These are phyloP conservation scores for Bufotes viridis DNA, from an alignment of 2,797 vertebrate genomes.

Conservation along the genomic window DNA sequence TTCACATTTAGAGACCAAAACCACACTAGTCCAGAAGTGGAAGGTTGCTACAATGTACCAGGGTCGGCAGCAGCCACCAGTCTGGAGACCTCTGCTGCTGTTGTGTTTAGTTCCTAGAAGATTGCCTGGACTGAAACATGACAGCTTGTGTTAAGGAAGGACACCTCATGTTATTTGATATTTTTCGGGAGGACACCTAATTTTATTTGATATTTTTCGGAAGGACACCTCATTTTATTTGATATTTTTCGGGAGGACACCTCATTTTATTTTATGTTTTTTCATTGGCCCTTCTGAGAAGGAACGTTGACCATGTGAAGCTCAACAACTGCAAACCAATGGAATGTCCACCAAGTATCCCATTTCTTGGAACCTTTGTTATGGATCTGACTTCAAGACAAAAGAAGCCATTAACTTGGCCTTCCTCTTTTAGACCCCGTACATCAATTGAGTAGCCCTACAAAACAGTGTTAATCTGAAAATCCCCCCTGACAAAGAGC, in stretches of 20 bases:
- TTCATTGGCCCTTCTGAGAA: too few species aligned
- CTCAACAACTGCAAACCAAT: background rate
- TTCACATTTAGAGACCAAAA: too few species aligned
- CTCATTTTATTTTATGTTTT: too few species aligned
- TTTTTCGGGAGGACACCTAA: too few species aligned
- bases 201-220: too few species aligned
- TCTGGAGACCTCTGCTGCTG: background rate
- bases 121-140: background rate
- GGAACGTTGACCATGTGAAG: background rate
- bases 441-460: slow-evolving; percentile 10
- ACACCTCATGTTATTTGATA: too few species aligned
- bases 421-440: slow-evolving; percentile 10
- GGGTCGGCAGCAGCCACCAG: background rate
- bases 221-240: too few species aligned
- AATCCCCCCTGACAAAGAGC: slow-evolving; percentile 33
- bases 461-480: slow-evolving; percentile 58
- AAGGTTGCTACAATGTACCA: too few species aligned
- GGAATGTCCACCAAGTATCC: background rate
- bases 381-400: slow-evolving; percentile 19
- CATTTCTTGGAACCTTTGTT: background rate
- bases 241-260: too few species aligned
- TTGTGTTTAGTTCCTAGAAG: background rate
- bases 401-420: slow-evolving; percentile 45
- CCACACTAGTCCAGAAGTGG: too few species aligned
- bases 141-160: background rate